phyloP scores from a whole-genome alignment of 2,888 invertebrate species.

The Parnassius orleans region DNA sequence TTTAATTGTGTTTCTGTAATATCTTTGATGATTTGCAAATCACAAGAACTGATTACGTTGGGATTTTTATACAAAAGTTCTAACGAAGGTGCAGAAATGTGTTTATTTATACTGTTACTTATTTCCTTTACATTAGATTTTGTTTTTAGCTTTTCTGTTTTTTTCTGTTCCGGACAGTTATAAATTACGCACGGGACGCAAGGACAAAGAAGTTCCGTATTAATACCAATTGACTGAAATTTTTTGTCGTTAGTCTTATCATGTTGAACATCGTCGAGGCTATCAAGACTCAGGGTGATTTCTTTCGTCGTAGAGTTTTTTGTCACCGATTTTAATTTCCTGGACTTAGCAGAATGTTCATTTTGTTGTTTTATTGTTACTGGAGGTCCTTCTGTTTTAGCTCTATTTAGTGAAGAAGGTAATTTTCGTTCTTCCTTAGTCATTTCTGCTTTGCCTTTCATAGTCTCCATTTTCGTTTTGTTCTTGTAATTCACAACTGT shows the following conservation, averaged over 20 bases:
- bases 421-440: constrained; percentile 26
- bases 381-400: constrained; percentile 8
- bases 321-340: constrained; percentile 30
- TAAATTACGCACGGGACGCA: constrained; percentile 68
- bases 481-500: constrained; percentile 30
- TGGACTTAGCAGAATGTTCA: constrained; percentile 25
- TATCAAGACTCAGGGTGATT: constrained; percentile 67
- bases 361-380: constrained; percentile 25
- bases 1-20: constrained; percentile 35
- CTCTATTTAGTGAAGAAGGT: constrained; percentile 9
- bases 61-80: constrained; percentile 68
- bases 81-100: constrained; percentile 43
- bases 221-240: constrained; percentile 60
- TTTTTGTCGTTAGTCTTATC: constrained; percentile 39
- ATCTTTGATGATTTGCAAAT: constrained; percentile 41
- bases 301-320: constrained; percentile 45
- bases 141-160: constrained; percentile 36
- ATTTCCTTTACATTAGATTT: constrained; percentile 29
- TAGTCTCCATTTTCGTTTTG: constrained; percentile 21
- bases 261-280: constrained; percentile 52
- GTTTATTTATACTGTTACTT: constrained; percentile 19
- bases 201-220: constrained; percentile 64
- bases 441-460: constrained; percentile 20
- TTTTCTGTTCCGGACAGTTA: constrained; percentile 47
- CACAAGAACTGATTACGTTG: constrained; percentile 50